Evolutionary conservation across 1,140 invertebrate species (phyloP), one percentile per base, ranked within the genome.

Genomic region (Drosophila aff.): DNA sequence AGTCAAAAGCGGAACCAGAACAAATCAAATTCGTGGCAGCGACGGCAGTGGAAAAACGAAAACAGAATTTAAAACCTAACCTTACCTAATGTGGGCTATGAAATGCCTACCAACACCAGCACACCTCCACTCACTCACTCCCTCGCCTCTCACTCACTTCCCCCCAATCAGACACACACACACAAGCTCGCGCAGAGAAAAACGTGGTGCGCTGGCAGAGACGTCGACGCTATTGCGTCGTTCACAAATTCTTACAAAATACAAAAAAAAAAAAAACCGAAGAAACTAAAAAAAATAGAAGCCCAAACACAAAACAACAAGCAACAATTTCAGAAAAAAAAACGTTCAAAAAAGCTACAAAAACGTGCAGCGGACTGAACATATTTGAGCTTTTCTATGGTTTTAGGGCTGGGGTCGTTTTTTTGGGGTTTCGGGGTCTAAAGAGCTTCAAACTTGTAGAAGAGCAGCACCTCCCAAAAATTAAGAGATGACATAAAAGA

Each of bases 61-160:
- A 90, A 87, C 73, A 78, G 71, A 90, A 90, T 90, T 90, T 66
- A 90, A 89, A 89, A 85, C 85, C 85, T 89, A 89, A 89, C 85
- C 85, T 89, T 90, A 89, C 85, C 85, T 89, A 89, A 89, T 89
- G 85, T 90, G 81, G 83, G 74, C 75, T 84, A 84, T 69, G 75
- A 84, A 67, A 72, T 67, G 66, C 57, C 62, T 71, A 53, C 65
- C 66, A 73, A 65, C n/a, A 63, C 50, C 43, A 15, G n/a, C 47
- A 11, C 65, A 11, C 21, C 16, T 65, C 11, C 44, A 43, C 49
- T 43, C 1, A 69, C 40, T 61, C 16, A 40, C 23, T 49, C 41
- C 13, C 44, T 40, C 41, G 40, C 61, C 47, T 65, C 23, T 23
- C 31, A 43, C 23, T 3, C 21, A 49, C n/a, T 43, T 21, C 13